Conservation (phyloP, 2,797 vertebrate genomes). For the Psittacula echo region DNA sequence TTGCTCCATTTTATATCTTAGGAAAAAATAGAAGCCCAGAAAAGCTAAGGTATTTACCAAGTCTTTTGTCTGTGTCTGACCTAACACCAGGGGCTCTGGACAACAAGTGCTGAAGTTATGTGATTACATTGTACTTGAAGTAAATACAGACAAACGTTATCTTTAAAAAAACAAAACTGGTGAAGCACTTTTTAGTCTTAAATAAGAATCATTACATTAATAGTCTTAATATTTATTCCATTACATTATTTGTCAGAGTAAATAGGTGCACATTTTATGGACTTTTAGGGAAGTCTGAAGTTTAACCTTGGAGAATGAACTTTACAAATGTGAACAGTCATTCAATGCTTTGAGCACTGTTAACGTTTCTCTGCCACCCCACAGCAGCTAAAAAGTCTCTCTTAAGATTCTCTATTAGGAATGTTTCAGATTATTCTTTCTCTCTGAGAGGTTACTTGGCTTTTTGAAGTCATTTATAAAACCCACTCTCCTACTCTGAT, state of each 20-base stretch:
- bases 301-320: neutral
- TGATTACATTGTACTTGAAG: neutral
- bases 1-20: constrained; percentile 7
- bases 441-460: neutral
- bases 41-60: constrained; percentile 19
- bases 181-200: neutral
- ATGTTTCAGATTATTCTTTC: neutral
- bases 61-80: constrained; percentile 5
- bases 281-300: neutral
- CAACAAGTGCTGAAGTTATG: neutral
- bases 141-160: neutral
- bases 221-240: neutral
- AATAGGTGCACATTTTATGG: neutral
- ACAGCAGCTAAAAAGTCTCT: neutral
- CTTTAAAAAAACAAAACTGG: neutral
- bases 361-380: neutral
- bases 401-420: neutral
- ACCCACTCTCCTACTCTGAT: neutral
- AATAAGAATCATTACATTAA: neutral
- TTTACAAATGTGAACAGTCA: neutral
- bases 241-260: neutral
- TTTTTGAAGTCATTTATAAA: neutral
- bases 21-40: neutral
- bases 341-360: neutral
- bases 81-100: neutral